Base-by-base conservation (phyloP, 2,888 invertebrate species). In the Megaustenia siamemsis region DNA sequence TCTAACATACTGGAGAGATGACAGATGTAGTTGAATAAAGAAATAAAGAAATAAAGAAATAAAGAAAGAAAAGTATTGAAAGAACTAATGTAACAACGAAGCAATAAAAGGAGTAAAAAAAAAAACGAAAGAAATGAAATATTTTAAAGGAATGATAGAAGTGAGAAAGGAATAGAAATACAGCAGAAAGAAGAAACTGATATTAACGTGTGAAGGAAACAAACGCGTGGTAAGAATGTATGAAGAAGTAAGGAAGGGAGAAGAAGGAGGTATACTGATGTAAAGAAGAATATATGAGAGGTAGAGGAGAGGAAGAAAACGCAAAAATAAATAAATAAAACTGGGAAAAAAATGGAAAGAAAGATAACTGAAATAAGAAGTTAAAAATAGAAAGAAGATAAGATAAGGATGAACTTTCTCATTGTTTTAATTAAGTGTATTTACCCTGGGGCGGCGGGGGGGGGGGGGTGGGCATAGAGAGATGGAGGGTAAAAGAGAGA, bases 321-420 rank as follows among this genome's bases (percentile, higher is more conserved):
- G n/a, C n/a, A n/a, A n/a, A n/a, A n/a, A n/a, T n/a, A n/a, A n/a
- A n/a, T n/a, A 49, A 71, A 56, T 35, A 35, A n/a, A 45, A 71
- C 21, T 21, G 4, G 49, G 28, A 49, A 53, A 49, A 35, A 35
- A 38, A 69, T 49, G 38, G 32, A 40, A 40, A 69, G 53, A 49
- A 35, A 32, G 49, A 49, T 32, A 2, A 71, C 0, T 15, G 24
- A 38, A 3, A 71, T 35, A 71, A 43, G 69, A 83, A 24, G 28
- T n/a, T 66, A 68, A 68, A 38, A n/a, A 56, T 32, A 32, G 40
- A 43, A n/a, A 43, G 40, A 76, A 38, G 63, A 81, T 15, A 69
- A 6, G 32, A 32, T 4, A 15, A 66, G 28, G 32, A 32, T 12
- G 66, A 66, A 32, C 28, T 3, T 6, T n/a, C n/a, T n/a, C n/a